Evolutionary conservation across 2,113 vertebrate genomes (phyloP), one percentile per base, ranked within the genome.

Genomic region (Apteryx owenii): DNA sequence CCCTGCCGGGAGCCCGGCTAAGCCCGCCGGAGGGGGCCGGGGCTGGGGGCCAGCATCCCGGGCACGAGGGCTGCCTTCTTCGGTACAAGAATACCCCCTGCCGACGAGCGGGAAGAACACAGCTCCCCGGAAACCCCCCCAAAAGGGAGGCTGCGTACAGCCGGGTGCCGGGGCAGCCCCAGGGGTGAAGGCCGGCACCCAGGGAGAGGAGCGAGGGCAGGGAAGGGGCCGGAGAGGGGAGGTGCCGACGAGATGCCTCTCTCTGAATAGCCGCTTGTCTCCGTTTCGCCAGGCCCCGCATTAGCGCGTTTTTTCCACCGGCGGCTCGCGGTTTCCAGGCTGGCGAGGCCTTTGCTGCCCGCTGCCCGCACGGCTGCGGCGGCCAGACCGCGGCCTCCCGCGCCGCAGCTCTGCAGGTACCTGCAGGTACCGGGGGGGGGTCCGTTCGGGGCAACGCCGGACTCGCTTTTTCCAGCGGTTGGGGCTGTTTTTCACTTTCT

Each of bases 51-150:
- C 28, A 22, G 50, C 38, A 71, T 75, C 66, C 85, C 16, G 75
- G 51, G 18, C 79, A 71, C 85, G 88, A 93, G 66, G 44, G 65
- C 51, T 76, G 78, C 62, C 33, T 97, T 95, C 53, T 75, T 91
- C 94, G 73, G 95, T 96, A 73, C 93, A 88, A 93, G 89, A 88
- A 8, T 97, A 85, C 95, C 95, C 97, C 95, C 97, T 96, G 95
- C 95, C 93, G 96, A 96, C 90, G 80, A 93, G 94, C 79, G 81
- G 95, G 81, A 38, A 94, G 89, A 97, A 15, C 92, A 92, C 91
- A 95, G 62, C 84, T 93, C 62, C 85, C 38, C 33, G 68, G 84
- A 58, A 86, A 77, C 8, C 19, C 40, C 5, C 28, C n/a, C n/a
- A 58, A 58, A 40, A 10, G 42, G 26, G 54, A 5, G 54, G 20